Evolutionary conservation across 1,140 invertebrate species (phyloP), one percentile per base, ranked within the genome.

Genomic region (Stegodyphus dumicola): DNA sequence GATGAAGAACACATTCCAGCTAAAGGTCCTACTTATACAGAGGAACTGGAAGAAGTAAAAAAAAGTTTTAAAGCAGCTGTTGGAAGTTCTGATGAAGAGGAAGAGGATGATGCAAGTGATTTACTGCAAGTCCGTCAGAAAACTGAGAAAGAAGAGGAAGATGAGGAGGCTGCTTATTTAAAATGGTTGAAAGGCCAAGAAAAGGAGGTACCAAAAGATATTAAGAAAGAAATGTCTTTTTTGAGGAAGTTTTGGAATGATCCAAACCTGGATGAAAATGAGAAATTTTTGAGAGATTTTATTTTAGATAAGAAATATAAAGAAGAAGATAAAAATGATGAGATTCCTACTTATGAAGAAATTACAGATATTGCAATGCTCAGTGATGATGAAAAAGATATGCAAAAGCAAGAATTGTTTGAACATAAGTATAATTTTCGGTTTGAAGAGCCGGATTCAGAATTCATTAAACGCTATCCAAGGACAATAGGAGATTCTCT

Each of bases 381-480:
- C 15, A 74, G 77, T 69, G 77, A 88, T 67, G 73, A 98, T 90
- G 96, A 98, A 89, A 91, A 93, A 87, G 88, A 91, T 15, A 88
- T 91, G 78, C 89, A 91, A 75, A 87, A 90, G 33, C 95, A 97
- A 89, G 95, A 96, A 70, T 93, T 95, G 90, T 99, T 98, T 92
- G 98, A 99, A 89, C 93, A 96, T 54, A 98, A 98, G 89, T 99
- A 95, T 89, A 99, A 99, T 91, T 98, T 98, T 90, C 93, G 98
- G 88, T 99, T 95, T 91, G 97, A 99, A 91, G 97, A 99, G 91
- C 97, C 97, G 0, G 97, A 98, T 91, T 93, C 94, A 75, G 96
- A 98, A 88, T 98, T 97, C 92, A 95, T 97, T 18, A 97, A 97
- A 92, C 92, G 95, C 17, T 99, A 96, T 92, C 97, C 98, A 1